Base-by-base conservation (phyloP, 2,113 vertebrate genomes). In the Erythrocercus mccallii region DNA sequence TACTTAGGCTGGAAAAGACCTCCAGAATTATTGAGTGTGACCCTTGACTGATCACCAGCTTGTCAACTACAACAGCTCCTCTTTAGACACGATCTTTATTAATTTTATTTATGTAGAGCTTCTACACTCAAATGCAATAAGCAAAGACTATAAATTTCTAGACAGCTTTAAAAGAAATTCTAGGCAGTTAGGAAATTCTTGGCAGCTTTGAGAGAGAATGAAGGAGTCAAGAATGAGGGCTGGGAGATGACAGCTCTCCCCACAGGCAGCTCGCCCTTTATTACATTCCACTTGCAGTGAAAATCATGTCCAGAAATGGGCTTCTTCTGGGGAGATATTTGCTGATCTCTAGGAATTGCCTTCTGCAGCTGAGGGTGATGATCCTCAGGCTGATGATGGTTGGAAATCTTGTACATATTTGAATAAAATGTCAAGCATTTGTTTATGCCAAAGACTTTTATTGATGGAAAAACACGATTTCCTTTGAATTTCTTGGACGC, bases 281-380 rank as follows among this genome's bases (percentile, higher is more conserved):
- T 24, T 21, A 14, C n/a, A 6, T 81, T 79, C 61, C 70, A 69
- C 7, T 4, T 47, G 76, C 69, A 30, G 38, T 9, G 68, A 54
- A 53, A 60, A 74, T 25, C 5, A 0, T 33, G 18, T n/a, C 69
- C 68, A 62, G 79, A 89, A 82, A 88, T 7, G 24, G 23, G n/a
- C 24, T 81, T 53, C 47, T 78, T 28, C 44, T 64, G 37, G 14
- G 18, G 50, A 60, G 40, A 10, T 12, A 30, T 6, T 31, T 78
- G 50, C 50, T 95, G 16, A 45, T 84, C 48, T 73, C 58, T 10
- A 51, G 14, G 12, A 94, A 86, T 88, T 93, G 95, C 92, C 92
- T 93, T 95, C 64, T 88, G 89, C 74, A 72, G 1, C 54, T 17
- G 22, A 17, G 28, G 54, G 17, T 22, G 15, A 35, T 51, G 27